phyloP scores from a whole-genome alignment of 2,113 vertebrate species.

The Hystrix cristata region DNA sequence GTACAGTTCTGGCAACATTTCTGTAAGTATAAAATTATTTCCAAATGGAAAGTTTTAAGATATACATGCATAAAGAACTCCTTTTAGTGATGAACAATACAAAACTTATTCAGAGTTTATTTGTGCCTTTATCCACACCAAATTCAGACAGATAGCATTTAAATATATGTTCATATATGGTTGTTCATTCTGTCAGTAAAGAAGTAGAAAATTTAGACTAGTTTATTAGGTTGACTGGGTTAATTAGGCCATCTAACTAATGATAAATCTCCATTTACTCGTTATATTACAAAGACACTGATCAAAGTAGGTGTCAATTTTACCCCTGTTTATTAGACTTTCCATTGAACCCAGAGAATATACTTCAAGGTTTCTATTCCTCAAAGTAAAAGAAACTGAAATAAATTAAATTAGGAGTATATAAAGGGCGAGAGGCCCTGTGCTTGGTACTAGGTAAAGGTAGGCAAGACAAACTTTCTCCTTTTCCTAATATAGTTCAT shows the following conservation, averaged over 20 bases:
- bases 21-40: constrained; percentile 9
- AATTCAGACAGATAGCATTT: background rate
- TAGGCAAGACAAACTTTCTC: background rate
- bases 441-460: background rate
- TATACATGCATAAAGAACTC: background rate
- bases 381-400: constrained; percentile 5
- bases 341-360: background rate
- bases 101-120: background rate
- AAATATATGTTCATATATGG: constrained; percentile 22
- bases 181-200: background rate
- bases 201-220: constrained; percentile 4
- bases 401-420: background rate
- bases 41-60: constrained; percentile 23
- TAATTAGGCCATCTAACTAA: background rate
- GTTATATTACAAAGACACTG: background rate
- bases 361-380: background rate
- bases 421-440: background rate
- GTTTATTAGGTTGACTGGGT: background rate
- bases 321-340: background rate
- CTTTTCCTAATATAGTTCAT: background rate
- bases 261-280: background rate
- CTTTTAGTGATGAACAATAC: background rate
- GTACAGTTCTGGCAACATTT: background rate
- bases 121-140: background rate
- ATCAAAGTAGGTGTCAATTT: constrained; percentile 28